These are phyloP conservation scores for Cassiopea xamachana DNA, from an alignment of 30 jellyfish, hydroid and myxozoan genomes.

Conservation along the genomic window DNA sequence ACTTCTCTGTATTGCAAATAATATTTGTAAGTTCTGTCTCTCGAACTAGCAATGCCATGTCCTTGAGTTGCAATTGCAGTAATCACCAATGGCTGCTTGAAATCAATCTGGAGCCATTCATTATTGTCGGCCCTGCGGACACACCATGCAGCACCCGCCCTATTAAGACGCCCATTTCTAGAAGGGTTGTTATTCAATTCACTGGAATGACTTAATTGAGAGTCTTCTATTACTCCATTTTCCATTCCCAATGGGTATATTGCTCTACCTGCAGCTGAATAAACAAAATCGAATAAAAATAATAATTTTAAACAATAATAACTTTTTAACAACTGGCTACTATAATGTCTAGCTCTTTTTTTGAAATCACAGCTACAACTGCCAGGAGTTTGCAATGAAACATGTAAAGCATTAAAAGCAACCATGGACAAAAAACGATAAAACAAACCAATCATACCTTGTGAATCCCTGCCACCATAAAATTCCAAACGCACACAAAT, in stretches of 20 bases:
- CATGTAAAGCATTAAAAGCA: not conserved
- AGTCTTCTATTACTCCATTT: slow-evolving; percentile 30
- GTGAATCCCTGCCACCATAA: slow-evolving; percentile 18
- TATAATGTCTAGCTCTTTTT: not conserved
- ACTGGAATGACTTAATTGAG: slow-evolving; percentile 8
- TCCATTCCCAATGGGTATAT: slow-evolving; percentile 55
- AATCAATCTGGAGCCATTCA: slow-evolving; percentile 50
- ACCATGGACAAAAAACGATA: not conserved
- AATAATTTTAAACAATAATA: not conserved
- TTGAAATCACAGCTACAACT: too few relatives aligned
- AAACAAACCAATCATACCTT: slow-evolving; percentile 31
- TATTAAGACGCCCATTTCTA: slow-evolving; percentile 11
- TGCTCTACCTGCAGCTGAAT: slow-evolving; percentile 29
- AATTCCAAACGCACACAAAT: slow-evolving; percentile 54
- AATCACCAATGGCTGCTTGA: not conserved
- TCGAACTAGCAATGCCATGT: too few relatives aligned
- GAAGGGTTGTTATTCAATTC: not conserved
- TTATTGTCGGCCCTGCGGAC: slow-evolving; percentile 5
- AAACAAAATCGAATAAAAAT: not conserved
- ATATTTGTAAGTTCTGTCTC: too few relatives aligned
- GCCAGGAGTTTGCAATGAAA: not conserved
- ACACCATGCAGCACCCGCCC: slow-evolving; percentile 51
- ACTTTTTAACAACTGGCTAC: not conserved
- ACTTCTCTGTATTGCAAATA: slow-evolving; percentile 4
- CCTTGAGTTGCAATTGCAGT: too few relatives aligned